phyloP scores from a whole-genome alignment of 2,113 vertebrate genomes.

The Progne subis region DNA sequence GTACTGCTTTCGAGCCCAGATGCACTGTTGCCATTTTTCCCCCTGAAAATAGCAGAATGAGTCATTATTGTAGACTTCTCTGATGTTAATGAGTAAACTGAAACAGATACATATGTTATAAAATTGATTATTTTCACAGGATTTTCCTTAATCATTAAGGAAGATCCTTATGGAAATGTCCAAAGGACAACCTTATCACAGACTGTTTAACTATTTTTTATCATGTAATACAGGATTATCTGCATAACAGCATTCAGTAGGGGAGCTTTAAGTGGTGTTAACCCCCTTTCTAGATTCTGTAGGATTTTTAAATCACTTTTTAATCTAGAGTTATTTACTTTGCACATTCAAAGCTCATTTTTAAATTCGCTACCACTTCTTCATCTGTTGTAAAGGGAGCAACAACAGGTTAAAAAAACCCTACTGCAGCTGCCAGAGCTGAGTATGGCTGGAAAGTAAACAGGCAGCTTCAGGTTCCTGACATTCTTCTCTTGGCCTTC shows the following conservation, averaged over 20 bases:
- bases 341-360: neutral
- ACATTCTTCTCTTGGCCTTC: neutral
- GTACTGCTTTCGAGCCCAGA: neutral
- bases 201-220: neutral
- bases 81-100: neutral
- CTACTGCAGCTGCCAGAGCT: neutral
- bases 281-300: neutral
- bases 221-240: neutral
- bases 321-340: neutral
- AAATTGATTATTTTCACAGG: neutral
- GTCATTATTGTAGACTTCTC: neutral
- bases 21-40: neutral
- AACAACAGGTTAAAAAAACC: neutral
- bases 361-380: neutral
- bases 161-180: neutral
- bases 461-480: neutral
- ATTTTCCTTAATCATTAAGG: neutral
- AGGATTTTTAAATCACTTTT: neutral
- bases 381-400: neutral
- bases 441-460: neutral
- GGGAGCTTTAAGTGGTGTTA: neutral
- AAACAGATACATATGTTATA: neutral
- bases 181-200: neutral
- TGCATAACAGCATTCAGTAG: neutral
- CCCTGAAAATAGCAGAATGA: slow-evolving; percentile 12